A percentile compares a stretch with the other conserved stretches of the same genome.
Evolutionary conservation across 1,140 invertebrate species (phyloP).

Genomic region (Zaprionus nigranus): DNA sequence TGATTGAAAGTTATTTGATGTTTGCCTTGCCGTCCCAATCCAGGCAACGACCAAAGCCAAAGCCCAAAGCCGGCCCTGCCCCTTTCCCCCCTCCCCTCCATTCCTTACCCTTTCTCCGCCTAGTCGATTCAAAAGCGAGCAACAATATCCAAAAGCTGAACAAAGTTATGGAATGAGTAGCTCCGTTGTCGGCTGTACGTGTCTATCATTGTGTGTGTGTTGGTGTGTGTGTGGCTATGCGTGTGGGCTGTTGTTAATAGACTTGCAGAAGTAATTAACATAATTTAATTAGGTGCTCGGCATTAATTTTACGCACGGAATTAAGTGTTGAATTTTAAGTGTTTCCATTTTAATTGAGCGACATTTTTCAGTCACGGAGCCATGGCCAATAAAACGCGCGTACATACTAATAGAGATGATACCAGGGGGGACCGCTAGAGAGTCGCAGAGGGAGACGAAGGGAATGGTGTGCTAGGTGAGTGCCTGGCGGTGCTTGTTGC

Average conservation of each 20-base stretch:
- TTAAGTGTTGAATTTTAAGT: conserved; percentile 83
- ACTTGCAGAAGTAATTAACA: conserved; percentile 79
- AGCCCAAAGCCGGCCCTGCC: conserved; percentile 13
- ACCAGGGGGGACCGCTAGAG: conserved; percentile 21
- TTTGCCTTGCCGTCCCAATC: conserved; percentile 62
- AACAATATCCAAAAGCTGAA: conserved; percentile 8
- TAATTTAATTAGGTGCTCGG: conserved; percentile 83
- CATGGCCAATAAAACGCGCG: conserved; percentile 45
- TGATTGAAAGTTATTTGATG: conserved; percentile 83
- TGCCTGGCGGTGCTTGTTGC: not conserved
- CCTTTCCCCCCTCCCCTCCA: not conserved
- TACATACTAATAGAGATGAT: conserved; percentile 69
- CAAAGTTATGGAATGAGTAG: conserved; percentile 29
- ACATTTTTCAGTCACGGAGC: conserved; percentile 68
- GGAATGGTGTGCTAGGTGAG: not conserved
- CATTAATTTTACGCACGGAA: conserved; percentile 83
- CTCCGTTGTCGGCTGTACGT: conserved; percentile 7
- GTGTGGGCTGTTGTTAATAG: conserved; percentile 67
- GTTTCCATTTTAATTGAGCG: conserved; percentile 81
- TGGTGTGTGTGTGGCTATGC: conserved; percentile 19
- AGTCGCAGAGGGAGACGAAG: not conserved
- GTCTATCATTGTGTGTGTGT: conserved; percentile 35
- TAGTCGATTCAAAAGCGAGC: not conserved
- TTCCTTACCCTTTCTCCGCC: not conserved
- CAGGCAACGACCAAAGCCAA: conserved; percentile 30